These are phyloP conservation scores for Rhombomys opimus DNA, from an alignment of 2,113 vertebrate genomes.

Conservation along the genomic window DNA sequence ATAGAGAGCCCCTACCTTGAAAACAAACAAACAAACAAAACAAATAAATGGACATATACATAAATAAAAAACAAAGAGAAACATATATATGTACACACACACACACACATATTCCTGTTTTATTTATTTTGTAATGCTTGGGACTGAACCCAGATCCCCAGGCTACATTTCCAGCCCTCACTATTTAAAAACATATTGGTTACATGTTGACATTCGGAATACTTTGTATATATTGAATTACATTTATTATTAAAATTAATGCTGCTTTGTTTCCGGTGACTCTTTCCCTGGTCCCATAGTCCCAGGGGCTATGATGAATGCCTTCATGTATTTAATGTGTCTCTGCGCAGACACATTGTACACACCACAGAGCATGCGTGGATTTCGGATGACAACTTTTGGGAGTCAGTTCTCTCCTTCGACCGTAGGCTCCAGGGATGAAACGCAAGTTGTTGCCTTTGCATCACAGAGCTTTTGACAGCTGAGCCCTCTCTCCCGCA, in stretches of 20 bases:
- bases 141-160: not conserved
- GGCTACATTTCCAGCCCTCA: not conserved
- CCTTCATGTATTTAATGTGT: not conserved
- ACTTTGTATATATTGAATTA: not conserved
- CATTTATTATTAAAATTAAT: not conserved
- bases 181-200: not conserved
- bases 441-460: not conserved
- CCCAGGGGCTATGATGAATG: not conserved
- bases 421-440: not conserved
- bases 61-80: not conserved
- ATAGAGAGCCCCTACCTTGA: too few species aligned
- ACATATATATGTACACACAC: too few species aligned
- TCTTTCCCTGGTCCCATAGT: not conserved
- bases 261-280: not conserved
- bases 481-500: not conserved
- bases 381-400: not conserved
- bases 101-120: not conserved
- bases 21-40: too few species aligned
- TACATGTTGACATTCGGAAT: not conserved
- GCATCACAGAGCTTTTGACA: not conserved
- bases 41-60: too few species aligned
- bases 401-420: not conserved
- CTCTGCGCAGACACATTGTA: not conserved
- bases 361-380: not conserved
- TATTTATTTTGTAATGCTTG: not conserved